These are phyloP conservation scores for Aplodontia rufa DNA, from an alignment of 2,113 vertebrate species.

Conservation along the genomic window DNA sequence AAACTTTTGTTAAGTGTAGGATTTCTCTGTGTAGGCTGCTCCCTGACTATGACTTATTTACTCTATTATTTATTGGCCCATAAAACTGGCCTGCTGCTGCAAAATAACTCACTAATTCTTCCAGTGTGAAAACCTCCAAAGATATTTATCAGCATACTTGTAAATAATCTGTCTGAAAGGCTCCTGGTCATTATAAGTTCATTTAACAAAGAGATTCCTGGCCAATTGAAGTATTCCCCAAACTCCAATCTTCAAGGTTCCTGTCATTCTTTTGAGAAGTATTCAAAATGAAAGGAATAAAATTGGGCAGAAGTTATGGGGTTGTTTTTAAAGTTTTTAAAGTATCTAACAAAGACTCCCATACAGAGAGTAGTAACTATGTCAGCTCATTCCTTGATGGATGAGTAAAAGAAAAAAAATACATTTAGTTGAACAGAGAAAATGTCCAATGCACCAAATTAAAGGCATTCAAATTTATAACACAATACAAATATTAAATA, in stretches of 20 bases:
- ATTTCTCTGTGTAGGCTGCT: conserved; percentile 57
- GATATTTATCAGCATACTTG: conserved; percentile 43
- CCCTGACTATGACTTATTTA: conserved; percentile 34
- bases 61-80: conserved; percentile 25
- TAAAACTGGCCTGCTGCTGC: conserved; percentile 33
- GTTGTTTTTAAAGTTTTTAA: neutral
- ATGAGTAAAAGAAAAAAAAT: neutral
- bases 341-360: neutral
- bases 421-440: neutral
- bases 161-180: conserved; percentile 33
- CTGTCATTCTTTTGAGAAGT: neutral
- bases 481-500: neutral
- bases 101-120: conserved; percentile 58
- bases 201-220: conserved; percentile 14
- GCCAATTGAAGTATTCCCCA: neutral
- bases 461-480: neutral
- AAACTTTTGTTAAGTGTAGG: conserved; percentile 38
- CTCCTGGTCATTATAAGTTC: neutral
- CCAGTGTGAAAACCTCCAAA: neutral
- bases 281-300: neutral
- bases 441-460: neutral
- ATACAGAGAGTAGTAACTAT: neutral
- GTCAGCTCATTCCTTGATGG: neutral
- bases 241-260: neutral
- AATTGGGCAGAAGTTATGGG: neutral